A percentile compares a stretch with the other conserved stretches of the same genome.
Conservation (phyloP, 2,797 vertebrate genomes). For the Vireo griseus region DNA sequence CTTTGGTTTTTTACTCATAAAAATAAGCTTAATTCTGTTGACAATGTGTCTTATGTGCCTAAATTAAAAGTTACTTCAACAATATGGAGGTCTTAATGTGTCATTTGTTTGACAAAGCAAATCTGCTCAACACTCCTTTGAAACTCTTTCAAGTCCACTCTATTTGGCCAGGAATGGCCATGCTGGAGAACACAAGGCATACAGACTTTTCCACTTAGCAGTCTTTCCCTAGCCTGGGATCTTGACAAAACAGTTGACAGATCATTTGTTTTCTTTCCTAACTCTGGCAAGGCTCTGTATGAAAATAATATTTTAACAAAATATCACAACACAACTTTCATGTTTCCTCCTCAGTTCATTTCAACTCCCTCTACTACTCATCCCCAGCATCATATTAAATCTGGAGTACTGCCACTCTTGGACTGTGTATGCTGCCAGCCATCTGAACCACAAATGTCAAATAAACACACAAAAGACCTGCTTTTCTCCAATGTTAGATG, state of each 20-base stretch:
- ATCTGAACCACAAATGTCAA: constrained; percentile 33
- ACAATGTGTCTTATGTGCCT: neutral
- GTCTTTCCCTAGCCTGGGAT: neutral
- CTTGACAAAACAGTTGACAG: neutral
- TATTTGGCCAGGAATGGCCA: neutral
- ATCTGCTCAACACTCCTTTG: neutral
- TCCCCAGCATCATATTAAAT: neutral
- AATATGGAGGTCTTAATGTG: neutral
- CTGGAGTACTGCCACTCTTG: constrained; percentile 3
- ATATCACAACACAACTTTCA: neutral
- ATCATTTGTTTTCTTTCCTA: neutral
- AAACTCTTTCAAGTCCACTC: neutral
- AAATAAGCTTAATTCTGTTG: neutral
- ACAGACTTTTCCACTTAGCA: neutral
- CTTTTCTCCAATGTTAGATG: constrained; percentile 32
- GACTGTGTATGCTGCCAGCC: neutral
- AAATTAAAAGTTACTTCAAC: neutral
- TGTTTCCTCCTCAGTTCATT: neutral
- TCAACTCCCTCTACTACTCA: neutral
- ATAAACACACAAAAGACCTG: constrained; percentile 34
- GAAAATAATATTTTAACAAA: constrained; percentile 12
- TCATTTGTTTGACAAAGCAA: neutral
- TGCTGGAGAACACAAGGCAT: neutral
- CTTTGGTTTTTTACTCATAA: neutral
- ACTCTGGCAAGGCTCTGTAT: neutral